Evolutionary conservation across 2,797 vertebrate species (phyloP), one percentile per base, ranked within the genome.

Genomic region (Epinephelus awoara): DNA sequence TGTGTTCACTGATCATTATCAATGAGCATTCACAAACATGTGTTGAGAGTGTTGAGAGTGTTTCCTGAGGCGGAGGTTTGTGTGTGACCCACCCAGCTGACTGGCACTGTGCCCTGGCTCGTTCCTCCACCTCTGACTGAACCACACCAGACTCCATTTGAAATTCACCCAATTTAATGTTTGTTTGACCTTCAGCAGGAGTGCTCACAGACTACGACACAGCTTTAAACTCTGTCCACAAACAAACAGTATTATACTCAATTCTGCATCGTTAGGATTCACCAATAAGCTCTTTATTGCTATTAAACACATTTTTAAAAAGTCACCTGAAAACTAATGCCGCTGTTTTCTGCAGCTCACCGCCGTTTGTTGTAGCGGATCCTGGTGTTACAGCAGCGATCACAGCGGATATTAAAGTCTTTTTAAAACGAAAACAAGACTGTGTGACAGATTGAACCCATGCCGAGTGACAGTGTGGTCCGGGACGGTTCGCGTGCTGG

Each of bases 401-500:
- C 17, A n/a, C n/a, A 57, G 6, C 42, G n/a, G 10, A 3, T 67
- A 23, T 40, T 1, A 27, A 38, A 23, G 3, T 11, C 2, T 19
- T 15, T 40, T 42, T 12, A 42, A 42, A 42, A 42, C 34, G 9
- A 17, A 8, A 71, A 46, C 15, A 10, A 19, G 49, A 46, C 6
- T 1, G 2, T 4, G 2, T 1, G 40, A 6, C 3, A 1, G 14
- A 34, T 5, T 13, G 2, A 47, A 47, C 13, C 21, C 17, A 10
- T 1, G 71, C 71, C 61, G 59, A 34, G 21, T 23, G 14, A 10
- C 10, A 38, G 23, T 5, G 1, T 4, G 21, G 1, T 4, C 7
- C 4, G 0, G 1, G 4, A 1, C 0, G 3, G 19, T 40, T 15
- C 46, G 14, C 0, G 2, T 0, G 0, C 0, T 14, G 4, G 1